A percentile compares a stretch with the other conserved stretches of the same genome.
Evolutionary conservation across 2,113 vertebrate species (phyloP).

Genomic region (Onychostoma macrolepis): DNA sequence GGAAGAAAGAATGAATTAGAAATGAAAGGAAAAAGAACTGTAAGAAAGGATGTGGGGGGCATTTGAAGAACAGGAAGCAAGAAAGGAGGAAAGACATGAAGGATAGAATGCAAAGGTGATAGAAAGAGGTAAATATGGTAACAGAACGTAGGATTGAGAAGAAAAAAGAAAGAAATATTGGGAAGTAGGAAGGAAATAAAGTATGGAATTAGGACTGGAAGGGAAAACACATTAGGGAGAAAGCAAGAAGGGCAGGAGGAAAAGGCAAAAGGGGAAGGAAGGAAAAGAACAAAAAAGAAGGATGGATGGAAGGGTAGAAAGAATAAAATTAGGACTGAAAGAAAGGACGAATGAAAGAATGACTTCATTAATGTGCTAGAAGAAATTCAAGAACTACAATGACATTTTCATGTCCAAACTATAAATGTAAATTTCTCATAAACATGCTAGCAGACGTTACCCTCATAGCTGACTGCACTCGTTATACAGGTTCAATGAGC

Average conservation of each 20-base stretch:
- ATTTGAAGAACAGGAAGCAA: background rate
- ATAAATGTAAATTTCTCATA: background rate
- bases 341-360: background rate
- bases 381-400: background rate
- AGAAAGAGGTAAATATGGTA: too few species aligned
- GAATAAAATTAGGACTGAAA: background rate
- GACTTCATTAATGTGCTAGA: background rate
- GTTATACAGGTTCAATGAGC: conserved; percentile 80
- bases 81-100: background rate
- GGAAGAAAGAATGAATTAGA: background rate
- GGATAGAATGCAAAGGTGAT: too few species aligned
- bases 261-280: too few species aligned
- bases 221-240: too few species aligned
- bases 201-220: background rate
- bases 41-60: too few species aligned
- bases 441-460: background rate
- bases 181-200: background rate
- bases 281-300: too few species aligned
- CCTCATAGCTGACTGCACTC: background rate
- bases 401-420: background rate
- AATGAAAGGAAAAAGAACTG: too few species aligned
- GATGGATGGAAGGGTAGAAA: background rate
- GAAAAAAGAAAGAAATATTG: background rate
- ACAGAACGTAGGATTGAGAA: background rate
- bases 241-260: too few species aligned